These are phyloP conservation scores for Apteryx mantelli DNA, from an alignment of 2,113 vertebrate species.

Conservation along the genomic window DNA sequence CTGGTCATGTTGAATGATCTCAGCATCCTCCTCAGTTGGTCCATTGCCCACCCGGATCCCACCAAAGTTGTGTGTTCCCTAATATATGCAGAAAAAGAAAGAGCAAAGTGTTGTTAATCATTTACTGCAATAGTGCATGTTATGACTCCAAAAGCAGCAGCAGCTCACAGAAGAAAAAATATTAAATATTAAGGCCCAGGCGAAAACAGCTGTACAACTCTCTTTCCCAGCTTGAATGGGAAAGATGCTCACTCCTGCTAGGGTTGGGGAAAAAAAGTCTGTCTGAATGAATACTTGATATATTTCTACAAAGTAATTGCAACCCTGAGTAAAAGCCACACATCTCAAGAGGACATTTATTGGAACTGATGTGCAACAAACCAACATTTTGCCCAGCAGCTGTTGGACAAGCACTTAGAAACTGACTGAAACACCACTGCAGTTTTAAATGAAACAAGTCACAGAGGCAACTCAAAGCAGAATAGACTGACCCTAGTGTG, in stretches of 20 bases:
- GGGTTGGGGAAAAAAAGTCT: conserved; percentile 9
- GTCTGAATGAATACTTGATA: neutral
- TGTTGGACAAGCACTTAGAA: neutral
- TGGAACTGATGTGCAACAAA: neutral
- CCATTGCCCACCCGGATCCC: conserved; percentile 97
- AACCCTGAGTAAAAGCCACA: neutral
- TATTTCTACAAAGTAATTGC: neutral
- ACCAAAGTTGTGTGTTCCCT: conserved; percentile 96
- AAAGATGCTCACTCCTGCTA: conserved; percentile 53
- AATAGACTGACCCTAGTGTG: too few species aligned
- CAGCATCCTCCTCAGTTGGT: conserved; percentile 97
- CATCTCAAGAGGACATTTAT: neutral
- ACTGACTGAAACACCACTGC: neutral
- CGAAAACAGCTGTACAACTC: conserved; percentile 12
- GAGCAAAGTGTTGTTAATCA: conserved; percentile 71
- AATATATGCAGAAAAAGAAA: conserved; percentile 73
- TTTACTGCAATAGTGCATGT: neutral
- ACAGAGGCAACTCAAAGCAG: neutral
- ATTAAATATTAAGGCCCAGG: conserved; percentile 4
- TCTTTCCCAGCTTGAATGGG: conserved; percentile 18
- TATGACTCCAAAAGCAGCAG: conserved; percentile 13
- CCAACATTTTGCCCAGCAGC: neutral
- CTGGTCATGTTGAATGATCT: conserved; percentile 98
- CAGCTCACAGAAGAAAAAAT: conserved; percentile 31
- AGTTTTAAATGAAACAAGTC: neutral